Evolutionary conservation across 2,113 vertebrate species (phyloP).

Genomic region (Seriola quinqueradiata): DNA sequence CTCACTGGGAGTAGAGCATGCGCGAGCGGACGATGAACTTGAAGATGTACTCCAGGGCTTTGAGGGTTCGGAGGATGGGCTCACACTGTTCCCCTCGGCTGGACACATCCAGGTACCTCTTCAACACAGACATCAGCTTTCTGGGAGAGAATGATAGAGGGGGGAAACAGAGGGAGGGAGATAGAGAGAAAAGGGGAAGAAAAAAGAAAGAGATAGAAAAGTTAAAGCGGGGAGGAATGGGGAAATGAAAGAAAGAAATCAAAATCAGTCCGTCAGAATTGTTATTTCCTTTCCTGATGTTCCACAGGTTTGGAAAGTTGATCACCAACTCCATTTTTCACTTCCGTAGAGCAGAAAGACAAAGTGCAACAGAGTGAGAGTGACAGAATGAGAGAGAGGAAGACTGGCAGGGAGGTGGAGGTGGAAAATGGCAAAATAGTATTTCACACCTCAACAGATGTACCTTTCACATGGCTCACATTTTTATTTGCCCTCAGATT

Average conservation of each 20-base stretch:
- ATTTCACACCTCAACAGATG: slow-evolving; percentile 69
- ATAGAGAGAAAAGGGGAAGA: not conserved
- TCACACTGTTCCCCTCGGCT: slow-evolving; percentile 96
- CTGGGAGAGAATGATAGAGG: slow-evolving; percentile 75
- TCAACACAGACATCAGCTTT: slow-evolving; percentile 96
- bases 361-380: slow-evolving; percentile 33
- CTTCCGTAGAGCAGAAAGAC: slow-evolving; percentile 64
- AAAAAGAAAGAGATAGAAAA: not conserved
- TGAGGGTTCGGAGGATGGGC: slow-evolving; percentile 94
- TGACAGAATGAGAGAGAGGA: slow-evolving; percentile 13
- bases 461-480: slow-evolving; percentile 56
- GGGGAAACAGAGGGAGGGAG: not conserved
- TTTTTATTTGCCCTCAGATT: slow-evolving; percentile 62
- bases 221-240: not conserved
- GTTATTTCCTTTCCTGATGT: slow-evolving; percentile 36
- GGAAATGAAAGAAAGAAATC: not conserved
- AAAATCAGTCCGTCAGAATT: slow-evolving; percentile 48
- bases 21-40: slow-evolving; percentile 99
- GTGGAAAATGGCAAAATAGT: slow-evolving; percentile 57
- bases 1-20: slow-evolving; percentile 97
- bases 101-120: slow-evolving; percentile 94
- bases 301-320: slow-evolving; percentile 53
- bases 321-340: slow-evolving; percentile 63
- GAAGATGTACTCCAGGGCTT: slow-evolving; percentile 98
- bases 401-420: slow-evolving; percentile 9